Base-by-base conservation (phyloP, 2,888 invertebrate genomes). In the Cylindroiulus punctatus region DNA sequence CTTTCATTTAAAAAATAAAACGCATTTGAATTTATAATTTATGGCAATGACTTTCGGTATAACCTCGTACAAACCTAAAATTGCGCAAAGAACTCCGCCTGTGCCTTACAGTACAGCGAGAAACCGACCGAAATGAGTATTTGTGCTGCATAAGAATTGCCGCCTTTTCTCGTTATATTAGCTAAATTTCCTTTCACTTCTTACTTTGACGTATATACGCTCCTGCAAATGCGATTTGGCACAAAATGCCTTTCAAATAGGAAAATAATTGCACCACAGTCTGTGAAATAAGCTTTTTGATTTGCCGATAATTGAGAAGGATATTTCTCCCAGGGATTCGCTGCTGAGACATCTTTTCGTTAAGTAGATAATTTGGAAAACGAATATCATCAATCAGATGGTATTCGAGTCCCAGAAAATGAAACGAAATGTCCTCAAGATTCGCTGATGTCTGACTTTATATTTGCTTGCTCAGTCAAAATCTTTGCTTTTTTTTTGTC, bases 91-190 rank as follows among this genome's bases (percentile, higher is more conserved):
- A 26, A n/a, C 26, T 65, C 44, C 10, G 76, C 30, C 26, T 26
- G 26, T 26, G 65, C 26, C 22, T 12, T 30, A 14, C n/a, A n/a
- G n/a, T n/a, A n/a, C n/a, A n/a, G n/a, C n/a, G n/a, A n/a, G n/a
- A n/a, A n/a, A n/a, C n/a, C 76, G 12, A 30, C 14, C 76, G 26
- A 76, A 76, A 76, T 76, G 76, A 12, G 76, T 76, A 76, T 76
- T 76, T 30, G 76, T 76, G 76, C 26, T 30, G 76, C 76, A 76
- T 30, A 14, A 76, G 76, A 76, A 76, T 76, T 76, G 76, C 76
- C 30, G 26, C 26, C 30, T 76, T 30, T 76, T 12, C 76, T 30
- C 30, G 12, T 14, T 76, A n/a, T n/a, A 76, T 76, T 76, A 76
- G 76, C 76, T 14, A 76, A 65, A 65, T 65, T 65, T 65, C 26